Evolutionary conservation across 2,888 invertebrate species (phyloP).

Genomic region (Hirtodrosophila cameraria): DNA sequence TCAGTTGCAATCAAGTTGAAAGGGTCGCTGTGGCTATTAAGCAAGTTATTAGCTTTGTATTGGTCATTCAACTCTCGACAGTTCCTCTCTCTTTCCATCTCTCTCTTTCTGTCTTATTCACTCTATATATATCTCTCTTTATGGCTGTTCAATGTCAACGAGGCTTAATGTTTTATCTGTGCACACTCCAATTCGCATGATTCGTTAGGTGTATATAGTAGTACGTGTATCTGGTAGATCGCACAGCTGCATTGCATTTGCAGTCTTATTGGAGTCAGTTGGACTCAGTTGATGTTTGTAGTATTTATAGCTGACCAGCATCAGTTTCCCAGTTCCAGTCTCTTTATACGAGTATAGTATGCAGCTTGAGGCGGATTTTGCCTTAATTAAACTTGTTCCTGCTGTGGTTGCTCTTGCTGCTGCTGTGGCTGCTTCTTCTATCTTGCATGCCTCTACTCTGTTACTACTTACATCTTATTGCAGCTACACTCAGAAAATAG

Average conservation of each 20-base stretch:
- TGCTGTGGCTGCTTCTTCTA: conserved; percentile 25
- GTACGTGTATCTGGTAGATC: conserved; percentile 48
- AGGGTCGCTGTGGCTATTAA: conserved; percentile 6
- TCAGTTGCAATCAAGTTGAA: conserved; percentile 7
- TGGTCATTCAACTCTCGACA: conserved; percentile 44
- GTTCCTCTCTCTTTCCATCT: conserved; percentile 1
- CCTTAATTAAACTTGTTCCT: conserved; percentile 79
- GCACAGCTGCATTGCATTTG: conserved; percentile 14
- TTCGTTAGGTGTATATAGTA: conserved; percentile 13
- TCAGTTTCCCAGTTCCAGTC: conserved; percentile 13
- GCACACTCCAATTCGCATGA: conserved; percentile 32
- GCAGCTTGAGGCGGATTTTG: conserved; percentile 68
- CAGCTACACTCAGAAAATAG: background rate
- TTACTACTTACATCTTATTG: conserved; percentile 21
- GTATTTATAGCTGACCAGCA: conserved; percentile 34
- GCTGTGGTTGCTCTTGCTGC: conserved; percentile 38
- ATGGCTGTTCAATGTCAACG: conserved; percentile 11
- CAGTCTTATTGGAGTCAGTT: conserved; percentile 23
- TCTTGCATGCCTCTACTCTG: conserved; percentile 1
- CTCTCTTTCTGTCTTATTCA: too few relatives aligned
- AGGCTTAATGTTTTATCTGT: conserved; percentile 22
- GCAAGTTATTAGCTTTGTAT: conserved; percentile 31
- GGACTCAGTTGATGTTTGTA: conserved; percentile 7
- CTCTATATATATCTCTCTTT: too few relatives aligned
- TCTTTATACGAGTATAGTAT: conserved; percentile 8